Evolutionary conservation across 1,140 invertebrate species (phyloP), one percentile per base, ranked within the genome.

Genomic region (Rhopalosiphum maidis): DNA sequence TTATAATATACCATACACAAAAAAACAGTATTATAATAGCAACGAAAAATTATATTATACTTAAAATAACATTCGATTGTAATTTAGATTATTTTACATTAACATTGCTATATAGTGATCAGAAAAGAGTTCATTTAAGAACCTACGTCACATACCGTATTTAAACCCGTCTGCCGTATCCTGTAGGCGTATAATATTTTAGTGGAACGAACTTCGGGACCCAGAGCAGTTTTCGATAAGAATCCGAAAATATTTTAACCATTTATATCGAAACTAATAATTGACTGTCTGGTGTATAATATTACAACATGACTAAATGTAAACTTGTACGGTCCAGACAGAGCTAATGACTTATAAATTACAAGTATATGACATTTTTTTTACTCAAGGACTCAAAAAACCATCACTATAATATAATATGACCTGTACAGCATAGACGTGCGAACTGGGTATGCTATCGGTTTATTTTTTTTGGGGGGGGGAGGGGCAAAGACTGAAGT

Each of bases 71-170:
- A 77, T 77, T n/a, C 30, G 60, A 77, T 77, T 7, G 60, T 77
- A 77, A 77, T 77, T 77, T 77, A 77, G 60, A 77, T 77, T n/a
- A 77, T n/a, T 77, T 77, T 77, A 77, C 60, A 77, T 77, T 51
- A 51, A 77, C 60, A 77, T 77, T 18, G 23, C n/a, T 6, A 54
- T 51, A 68, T n/a, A 60, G 60, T 77, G 60, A n/a, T 77, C 60
- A 77, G 60, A 77, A 77, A 77, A 77, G 15, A 15, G 60, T 77
- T 77, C 18, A 77, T n/a, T 77, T 77, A 15, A 77, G 30, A n/a
- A 60, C n/a, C 30, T n/a, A 77, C 30, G 60, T n/a, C n/a, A n/a
- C 30, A 77, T 77, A 77, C 11, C 30, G 60, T 77, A 77, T 77
- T 18, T n/a, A 77, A 77, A 77, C n/a, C 30, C 30, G 60, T 77